phyloP scores from a whole-genome alignment of 2,113 vertebrate genomes.

The Herpetotheres cachinnans region DNA sequence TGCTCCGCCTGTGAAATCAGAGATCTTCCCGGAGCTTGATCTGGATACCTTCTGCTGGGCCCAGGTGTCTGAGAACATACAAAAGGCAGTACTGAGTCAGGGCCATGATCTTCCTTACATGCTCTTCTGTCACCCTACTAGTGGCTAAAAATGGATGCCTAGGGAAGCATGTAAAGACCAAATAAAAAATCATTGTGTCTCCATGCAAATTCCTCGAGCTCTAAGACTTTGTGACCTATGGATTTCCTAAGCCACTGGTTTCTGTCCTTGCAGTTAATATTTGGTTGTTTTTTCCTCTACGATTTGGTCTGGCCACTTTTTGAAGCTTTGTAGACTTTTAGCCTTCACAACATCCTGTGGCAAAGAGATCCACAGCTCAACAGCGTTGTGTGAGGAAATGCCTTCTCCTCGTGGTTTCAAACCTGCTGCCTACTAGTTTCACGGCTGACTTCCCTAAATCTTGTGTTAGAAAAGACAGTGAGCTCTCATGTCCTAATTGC shows the following conservation, averaged over 20 bases:
- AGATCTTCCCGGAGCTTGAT: not conserved
- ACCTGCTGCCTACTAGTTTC: not conserved
- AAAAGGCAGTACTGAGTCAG: not conserved
- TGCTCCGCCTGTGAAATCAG: not conserved
- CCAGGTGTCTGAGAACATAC: not conserved
- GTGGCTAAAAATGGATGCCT: not conserved
- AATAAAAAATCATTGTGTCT: not conserved
- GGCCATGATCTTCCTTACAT: not conserved
- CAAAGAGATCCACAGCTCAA: not conserved
- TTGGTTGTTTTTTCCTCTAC: not conserved
- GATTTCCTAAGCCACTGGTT: not conserved
- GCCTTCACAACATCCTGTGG: not conserved
- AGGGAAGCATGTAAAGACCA: not conserved
- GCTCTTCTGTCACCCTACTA: not conserved
- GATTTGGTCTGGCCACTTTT: not conserved
- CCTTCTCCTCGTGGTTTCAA: not conserved
- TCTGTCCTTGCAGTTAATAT: not conserved
- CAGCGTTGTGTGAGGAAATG: not conserved
- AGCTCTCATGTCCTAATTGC: not conserved
- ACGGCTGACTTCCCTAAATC: not conserved
- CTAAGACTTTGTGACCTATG: not conserved
- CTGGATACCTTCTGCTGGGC: not conserved
- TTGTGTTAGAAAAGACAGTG: not conserved
- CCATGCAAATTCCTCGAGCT: not conserved
- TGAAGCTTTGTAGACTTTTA: not conserved